Conservation (phyloP, 2,113 vertebrate genomes). For the Scytalopus superciliaris region DNA sequence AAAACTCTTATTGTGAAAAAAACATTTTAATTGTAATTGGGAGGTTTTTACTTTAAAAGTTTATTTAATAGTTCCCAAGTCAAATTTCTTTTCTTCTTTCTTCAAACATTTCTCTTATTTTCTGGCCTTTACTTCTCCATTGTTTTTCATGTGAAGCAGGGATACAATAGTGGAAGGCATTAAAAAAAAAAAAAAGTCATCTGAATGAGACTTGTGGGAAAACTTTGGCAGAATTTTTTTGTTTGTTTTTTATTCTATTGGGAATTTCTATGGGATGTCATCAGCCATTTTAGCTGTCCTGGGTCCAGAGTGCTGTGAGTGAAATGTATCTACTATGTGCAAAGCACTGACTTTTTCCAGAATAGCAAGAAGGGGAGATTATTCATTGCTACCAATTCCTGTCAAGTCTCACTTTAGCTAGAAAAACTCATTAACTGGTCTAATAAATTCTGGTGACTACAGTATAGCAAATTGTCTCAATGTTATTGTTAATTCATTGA, state of each 20-base stretch:
- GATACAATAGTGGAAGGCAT: neutral
- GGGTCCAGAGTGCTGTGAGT: neutral
- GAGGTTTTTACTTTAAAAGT: neutral
- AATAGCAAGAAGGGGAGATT: neutral
- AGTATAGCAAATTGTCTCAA: neutral
- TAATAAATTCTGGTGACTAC: neutral
- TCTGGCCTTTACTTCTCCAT: neutral
- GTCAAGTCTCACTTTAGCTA: constrained; percentile 3
- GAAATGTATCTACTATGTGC: neutral
- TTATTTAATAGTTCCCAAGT: neutral
- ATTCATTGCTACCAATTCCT: neutral
- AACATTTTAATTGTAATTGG: neutral
- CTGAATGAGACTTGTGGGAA: neutral
- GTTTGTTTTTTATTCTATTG: neutral
- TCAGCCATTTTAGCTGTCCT: neutral
- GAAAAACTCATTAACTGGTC: neutral
- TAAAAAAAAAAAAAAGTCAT: neutral
- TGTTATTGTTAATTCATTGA: neutral
- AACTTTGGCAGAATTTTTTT: neutral
- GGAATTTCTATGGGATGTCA: neutral
- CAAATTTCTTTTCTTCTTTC: neutral
- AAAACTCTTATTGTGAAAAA: neutral
- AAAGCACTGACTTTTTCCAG: neutral
- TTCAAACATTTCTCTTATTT: neutral
- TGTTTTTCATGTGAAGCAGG: neutral